Percentiles rank a stretch among this genome's conserved stretches.
Conservation (phyloP, 2,888 invertebrate genomes). For the Junonia oenone region DNA sequence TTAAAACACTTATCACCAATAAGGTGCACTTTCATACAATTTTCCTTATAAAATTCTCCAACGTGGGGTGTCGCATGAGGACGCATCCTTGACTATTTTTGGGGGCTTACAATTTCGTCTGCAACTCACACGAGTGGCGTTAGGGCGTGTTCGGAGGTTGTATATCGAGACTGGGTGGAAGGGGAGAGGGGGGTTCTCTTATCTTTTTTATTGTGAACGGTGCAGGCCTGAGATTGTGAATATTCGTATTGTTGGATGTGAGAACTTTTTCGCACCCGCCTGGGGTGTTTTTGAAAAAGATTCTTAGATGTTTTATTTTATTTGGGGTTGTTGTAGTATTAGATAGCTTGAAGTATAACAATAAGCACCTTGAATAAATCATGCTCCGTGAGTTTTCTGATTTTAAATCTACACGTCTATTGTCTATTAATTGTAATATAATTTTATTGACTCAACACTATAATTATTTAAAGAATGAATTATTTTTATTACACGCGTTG, state of each 20-base stretch:
- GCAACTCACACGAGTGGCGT: slow-evolving; percentile 17
- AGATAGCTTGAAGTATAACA: too few species aligned
- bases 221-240: slow-evolving; percentile 27
- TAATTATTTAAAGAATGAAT: too few species aligned
- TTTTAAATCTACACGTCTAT: too few species aligned
- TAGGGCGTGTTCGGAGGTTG: slow-evolving; percentile 19
- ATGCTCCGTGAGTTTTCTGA: too few species aligned
- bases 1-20: too few species aligned
- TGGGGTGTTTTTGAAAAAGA: slow-evolving; percentile 5
- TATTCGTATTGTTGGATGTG: slow-evolving; percentile 20
- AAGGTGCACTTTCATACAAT: background rate
- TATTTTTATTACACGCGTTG: too few species aligned
- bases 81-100: slow-evolving; percentile 8
- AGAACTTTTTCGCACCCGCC: slow-evolving; percentile 13
- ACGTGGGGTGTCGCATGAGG: background rate
- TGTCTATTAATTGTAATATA: too few species aligned
- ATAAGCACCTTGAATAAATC: too few species aligned
- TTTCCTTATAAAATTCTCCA: background rate
- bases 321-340: too few species aligned
- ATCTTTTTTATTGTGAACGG: slow-evolving; percentile 42
- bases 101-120: slow-evolving; percentile 19
- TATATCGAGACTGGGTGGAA: slow-evolving; percentile 36
- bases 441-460: too few species aligned
- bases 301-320: too few species aligned
- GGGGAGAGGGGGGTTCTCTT: slow-evolving; percentile 42